Evolutionary conservation across 2,888 invertebrate species (phyloP), one percentile per base, ranked within the genome.

Genomic region (Cancer borealis): DNA sequence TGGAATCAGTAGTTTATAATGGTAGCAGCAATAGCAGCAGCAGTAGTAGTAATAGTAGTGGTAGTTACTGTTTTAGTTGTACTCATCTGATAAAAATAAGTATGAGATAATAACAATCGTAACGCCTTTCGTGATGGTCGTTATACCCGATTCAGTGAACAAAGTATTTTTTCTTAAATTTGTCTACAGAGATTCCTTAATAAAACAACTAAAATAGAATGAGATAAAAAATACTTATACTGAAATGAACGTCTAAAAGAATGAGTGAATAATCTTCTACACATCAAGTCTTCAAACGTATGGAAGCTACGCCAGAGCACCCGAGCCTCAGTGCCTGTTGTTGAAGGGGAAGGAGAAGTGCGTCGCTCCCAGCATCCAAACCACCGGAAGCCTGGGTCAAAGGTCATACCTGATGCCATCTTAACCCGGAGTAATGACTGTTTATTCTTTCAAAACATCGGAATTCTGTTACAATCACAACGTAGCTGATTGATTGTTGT

Each of bases 371-470:
- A 84, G 84, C 84, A 39, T 84, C 84, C 84, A 30, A 4, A 14
- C 84, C 14, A 14, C 84, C 84, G 84, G 84, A 84, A 84, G 39
- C 84, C 26, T 14, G 8, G 39, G 30, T 84, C 84, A n/a, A 39
- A 84, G 84, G 84, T 84, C 26, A n/a, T 39, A 17, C 84, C 39
- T 84, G 84, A 30, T 14, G 39, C 84, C 84, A 84, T 84, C 84
- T 84, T 10, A 30, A 84, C 6, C 30, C 4, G 12, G 84, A 39
- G 39, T 39, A 30, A n/a, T 30, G 39, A 84, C 39, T 39, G 3
- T 3, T 39, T n/a, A 73, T n/a, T 26, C 73, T 73, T 26, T 73
- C 26, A 26, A 73, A 4, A 73, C 10, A 73, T 26, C 26, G n/a
- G 26, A 73, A n/a, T 73, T 1, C 21, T 6, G 73, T 26, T 26